Evolutionary conservation across 2,888 invertebrate species (phyloP).

Genomic region (Zelleria hepariella): DNA sequence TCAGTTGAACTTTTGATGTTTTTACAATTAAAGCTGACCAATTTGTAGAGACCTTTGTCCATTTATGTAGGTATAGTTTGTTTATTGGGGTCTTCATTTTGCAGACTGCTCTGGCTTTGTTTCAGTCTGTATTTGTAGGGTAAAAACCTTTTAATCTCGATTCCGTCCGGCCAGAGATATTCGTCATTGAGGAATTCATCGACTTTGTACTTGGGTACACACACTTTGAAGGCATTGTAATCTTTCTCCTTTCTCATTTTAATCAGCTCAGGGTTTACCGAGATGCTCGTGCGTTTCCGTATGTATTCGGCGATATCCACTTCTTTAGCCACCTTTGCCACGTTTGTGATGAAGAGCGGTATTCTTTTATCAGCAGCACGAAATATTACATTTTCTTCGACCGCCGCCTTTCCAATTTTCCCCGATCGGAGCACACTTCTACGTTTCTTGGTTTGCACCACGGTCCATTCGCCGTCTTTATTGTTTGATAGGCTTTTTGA

Average conservation of each 20-base stretch:
- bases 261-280: constrained; percentile 13
- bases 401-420: neutral
- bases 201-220: constrained; percentile 15
- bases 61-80: no score
- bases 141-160: neutral
- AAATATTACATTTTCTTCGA: constrained; percentile 10
- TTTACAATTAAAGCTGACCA: no score
- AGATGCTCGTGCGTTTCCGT: constrained; percentile 8
- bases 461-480: neutral
- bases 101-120: no score
- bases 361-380: constrained; percentile 15
- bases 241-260: constrained; percentile 13
- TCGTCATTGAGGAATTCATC: constrained; percentile 13
- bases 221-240: constrained; percentile 17
- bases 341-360: constrained; percentile 18
- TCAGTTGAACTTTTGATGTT: no score
- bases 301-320: constrained; percentile 16
- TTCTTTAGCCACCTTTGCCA: constrained; percentile 12
- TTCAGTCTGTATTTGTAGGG: no score
- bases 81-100: no score
- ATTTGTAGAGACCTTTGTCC: no score
- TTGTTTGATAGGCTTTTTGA: neutral
- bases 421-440: neutral
- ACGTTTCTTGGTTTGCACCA: neutral
- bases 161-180: constrained; percentile 19